Percentiles rank a stretch among this genome's conserved stretches.
These are phyloP conservation scores for Nebria ingens DNA, from an alignment of 1,140 invertebrate species.

Conservation along the genomic window DNA sequence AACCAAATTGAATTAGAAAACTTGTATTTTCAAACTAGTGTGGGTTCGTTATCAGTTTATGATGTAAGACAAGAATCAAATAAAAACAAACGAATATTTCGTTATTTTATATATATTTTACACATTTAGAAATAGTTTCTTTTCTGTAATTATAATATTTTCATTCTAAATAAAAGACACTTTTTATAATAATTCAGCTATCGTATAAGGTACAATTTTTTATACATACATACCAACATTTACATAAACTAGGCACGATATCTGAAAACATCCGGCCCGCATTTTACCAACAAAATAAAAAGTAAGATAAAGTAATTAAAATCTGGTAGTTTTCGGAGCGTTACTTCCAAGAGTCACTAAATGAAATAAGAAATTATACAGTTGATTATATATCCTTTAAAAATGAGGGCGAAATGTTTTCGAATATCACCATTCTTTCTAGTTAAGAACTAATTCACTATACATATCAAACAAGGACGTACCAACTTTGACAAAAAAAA, in stretches of 20 bases:
- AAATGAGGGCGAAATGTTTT: too few relatives aligned
- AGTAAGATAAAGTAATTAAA: not conserved
- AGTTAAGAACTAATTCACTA: not conserved
- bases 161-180: constrained; percentile 23
- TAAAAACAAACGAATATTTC: constrained; percentile 17
- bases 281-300: not conserved
- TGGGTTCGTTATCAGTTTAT: too few relatives aligned
- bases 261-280: not conserved
- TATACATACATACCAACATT: not conserved
- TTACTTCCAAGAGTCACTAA: too few relatives aligned
- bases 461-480: constrained; percentile 17
- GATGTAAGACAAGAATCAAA: too few relatives aligned
- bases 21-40: too few relatives aligned
- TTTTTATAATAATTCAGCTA: constrained; percentile 12
- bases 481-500: constrained; percentile 14
- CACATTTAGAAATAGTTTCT: constrained; percentile 29
- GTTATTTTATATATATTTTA: constrained; percentile 28
- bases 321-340: too few relatives aligned
- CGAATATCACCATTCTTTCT: not conserved
- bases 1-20: too few relatives aligned
- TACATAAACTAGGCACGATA: not conserved
- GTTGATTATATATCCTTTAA: not conserved
- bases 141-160: constrained; percentile 27
- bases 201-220: not conserved
- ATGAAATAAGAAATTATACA: not conserved